These are phyloP conservation scores for Abscondita cerata DNA, from an alignment of 2,888 invertebrate genomes.

Conservation along the genomic window DNA sequence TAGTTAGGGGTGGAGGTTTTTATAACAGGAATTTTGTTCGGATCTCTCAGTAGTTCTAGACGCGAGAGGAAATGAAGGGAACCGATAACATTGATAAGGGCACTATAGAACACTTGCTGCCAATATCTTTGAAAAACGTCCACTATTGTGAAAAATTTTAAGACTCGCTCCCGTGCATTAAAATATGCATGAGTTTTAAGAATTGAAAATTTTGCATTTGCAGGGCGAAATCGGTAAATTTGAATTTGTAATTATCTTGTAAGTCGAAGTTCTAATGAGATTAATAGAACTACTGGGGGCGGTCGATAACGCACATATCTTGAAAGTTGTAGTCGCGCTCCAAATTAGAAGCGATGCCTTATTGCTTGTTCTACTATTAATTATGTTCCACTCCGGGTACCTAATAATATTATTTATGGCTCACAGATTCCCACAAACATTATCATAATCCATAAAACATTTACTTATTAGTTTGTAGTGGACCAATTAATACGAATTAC, in stretches of 20 bases:
- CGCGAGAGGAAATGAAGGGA: conserved; percentile 38
- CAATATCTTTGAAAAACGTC: conserved; percentile 40
- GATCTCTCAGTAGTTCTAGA: conserved; percentile 39
- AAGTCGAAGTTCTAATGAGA: conserved; percentile 40
- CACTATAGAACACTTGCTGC: conserved; percentile 41
- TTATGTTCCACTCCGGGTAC: conserved; percentile 48
- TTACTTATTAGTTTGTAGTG: conserved; percentile 1
- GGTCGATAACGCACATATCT: conserved; percentile 44
- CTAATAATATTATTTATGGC: conserved; percentile 47
- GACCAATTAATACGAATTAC: no score
- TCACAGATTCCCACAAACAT: conserved; percentile 38
- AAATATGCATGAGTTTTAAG: no score
- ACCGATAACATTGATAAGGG: conserved; percentile 41
- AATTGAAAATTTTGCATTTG: background rate
- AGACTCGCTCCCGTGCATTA: background rate
- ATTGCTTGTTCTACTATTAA: conserved; percentile 45
- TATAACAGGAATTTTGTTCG: conserved; percentile 46
- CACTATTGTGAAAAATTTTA: conserved; percentile 10
- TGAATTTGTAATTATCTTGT: conserved; percentile 32
- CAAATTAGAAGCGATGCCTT: conserved; percentile 46
- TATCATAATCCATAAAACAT: conserved; percentile 7
- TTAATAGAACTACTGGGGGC: conserved; percentile 36
- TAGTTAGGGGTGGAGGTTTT: conserved; percentile 42
- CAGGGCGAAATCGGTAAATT: conserved; percentile 29
- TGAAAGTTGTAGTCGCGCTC: conserved; percentile 38